Conservation (phyloP, 2,888 invertebrate genomes). For the Euphydryas editha region DNA sequence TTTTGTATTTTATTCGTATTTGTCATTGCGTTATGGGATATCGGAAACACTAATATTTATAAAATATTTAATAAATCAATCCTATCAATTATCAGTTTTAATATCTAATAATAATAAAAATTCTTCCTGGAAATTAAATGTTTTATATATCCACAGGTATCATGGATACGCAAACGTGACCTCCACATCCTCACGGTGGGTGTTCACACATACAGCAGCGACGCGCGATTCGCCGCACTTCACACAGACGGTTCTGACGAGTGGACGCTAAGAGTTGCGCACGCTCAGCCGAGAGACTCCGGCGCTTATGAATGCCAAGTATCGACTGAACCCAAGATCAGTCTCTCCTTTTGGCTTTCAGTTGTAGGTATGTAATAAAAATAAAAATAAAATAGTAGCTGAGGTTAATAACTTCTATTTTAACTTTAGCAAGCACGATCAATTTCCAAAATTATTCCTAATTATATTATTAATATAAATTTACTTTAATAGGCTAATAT, state of each 20-base stretch:
- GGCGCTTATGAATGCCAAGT: conserved; percentile 97
- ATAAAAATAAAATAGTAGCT: not conserved
- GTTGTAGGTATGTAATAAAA: conserved; percentile 87
- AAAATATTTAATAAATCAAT: not conserved
- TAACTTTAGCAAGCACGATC: too few relatives aligned
- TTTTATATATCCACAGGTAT: conserved; percentile 84
- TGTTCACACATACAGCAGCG: conserved; percentile 87
- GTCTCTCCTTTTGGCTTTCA: conserved; percentile 88
- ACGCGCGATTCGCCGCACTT: conserved; percentile 86
- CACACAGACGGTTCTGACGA: conserved; percentile 86
- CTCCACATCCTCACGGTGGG: conserved; percentile 88
- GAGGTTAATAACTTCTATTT: not conserved
- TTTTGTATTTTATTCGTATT: too few relatives aligned
- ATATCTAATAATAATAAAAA: too few relatives aligned
- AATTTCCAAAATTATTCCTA: too few relatives aligned
- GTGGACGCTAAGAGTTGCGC: conserved; percentile 85
- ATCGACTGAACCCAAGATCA: conserved; percentile 96
- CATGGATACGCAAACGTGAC: conserved; percentile 94
- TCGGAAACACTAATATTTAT: too few relatives aligned
- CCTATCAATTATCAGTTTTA: too few relatives aligned
- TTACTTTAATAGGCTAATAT: too few relatives aligned
- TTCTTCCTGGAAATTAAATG: not conserved
- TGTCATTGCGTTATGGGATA: too few relatives aligned
- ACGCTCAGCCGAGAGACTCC: conserved; percentile 89
- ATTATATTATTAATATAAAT: too few relatives aligned